A percentile compares a stretch with the other conserved stretches of the same genome.
These are phyloP conservation scores for Sebastes flavidus DNA, from an alignment of 2,797 vertebrate species.

Conservation along the genomic window DNA sequence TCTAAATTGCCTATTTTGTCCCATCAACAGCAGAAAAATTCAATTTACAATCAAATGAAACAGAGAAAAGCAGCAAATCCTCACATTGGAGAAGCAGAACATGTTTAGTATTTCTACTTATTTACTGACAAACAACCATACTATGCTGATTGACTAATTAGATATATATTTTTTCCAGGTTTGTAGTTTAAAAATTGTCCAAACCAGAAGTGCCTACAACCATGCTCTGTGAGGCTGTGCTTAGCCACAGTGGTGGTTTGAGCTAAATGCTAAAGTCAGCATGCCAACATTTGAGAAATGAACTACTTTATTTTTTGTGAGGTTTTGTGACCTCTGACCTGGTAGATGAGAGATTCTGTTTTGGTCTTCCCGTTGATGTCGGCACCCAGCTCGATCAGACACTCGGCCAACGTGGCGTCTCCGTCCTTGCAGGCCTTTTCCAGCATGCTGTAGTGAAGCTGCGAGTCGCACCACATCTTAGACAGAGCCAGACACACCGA, in stretches of 20 bases:
- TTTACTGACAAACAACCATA: no score
- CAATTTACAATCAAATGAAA: neutral
- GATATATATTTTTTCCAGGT: no score
- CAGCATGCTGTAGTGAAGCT: slow-evolving; percentile 88
- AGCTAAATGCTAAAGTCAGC: no score
- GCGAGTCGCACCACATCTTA: slow-evolving; percentile 85
- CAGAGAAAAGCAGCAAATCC: no score
- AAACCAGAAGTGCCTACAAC: no score
- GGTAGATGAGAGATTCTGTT: slow-evolving; percentile 89
- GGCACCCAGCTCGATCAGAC: slow-evolving; percentile 90
- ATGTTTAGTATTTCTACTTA: neutral
- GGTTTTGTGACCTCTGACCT: slow-evolving; percentile 78
- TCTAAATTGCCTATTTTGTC: neutral
- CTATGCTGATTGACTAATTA: no score
- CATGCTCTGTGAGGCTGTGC: neutral
- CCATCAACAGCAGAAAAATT: neutral
- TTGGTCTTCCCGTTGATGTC: slow-evolving; percentile 90
- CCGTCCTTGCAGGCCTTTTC: slow-evolving; percentile 89
- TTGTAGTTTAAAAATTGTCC: no score
- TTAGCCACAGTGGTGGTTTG: no score
- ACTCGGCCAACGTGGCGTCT: slow-evolving; percentile 88
- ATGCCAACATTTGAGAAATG: neutral
- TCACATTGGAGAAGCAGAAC: no score
- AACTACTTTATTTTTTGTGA: neutral
- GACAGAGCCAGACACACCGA: slow-evolving; percentile 90